Evolutionary conservation across 2,797 vertebrate species (phyloP).

Genomic region (Peromyscus aztecus): DNA sequence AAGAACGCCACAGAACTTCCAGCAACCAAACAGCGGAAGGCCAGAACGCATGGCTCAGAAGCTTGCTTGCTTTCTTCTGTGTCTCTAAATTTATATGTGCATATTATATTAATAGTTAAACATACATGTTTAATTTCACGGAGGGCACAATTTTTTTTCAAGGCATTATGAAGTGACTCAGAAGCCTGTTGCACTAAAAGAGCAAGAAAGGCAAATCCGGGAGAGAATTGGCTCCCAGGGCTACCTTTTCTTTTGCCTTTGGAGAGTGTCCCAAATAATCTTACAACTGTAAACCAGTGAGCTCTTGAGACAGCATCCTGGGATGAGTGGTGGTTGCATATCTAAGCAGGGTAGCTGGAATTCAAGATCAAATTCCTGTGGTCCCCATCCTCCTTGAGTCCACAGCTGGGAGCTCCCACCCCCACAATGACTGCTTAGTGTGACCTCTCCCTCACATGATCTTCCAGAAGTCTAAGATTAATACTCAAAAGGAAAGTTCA

Average conservation of each 20-base stretch:
- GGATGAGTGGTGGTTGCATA: not conserved
- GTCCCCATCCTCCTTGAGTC: not conserved
- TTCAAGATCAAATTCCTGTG: not conserved
- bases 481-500: not conserved
- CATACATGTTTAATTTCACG: not conserved
- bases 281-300: not conserved
- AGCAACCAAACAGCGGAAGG: too few relatives aligned
- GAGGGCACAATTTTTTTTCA: not conserved
- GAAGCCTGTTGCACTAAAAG: not conserved
- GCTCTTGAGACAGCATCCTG: not conserved
- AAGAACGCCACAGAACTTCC: too few relatives aligned
- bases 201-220: not conserved
- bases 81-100: not conserved
- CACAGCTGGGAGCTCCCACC: not conserved
- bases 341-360: conserved; percentile 14
- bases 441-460: not conserved
- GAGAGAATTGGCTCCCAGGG: not conserved
- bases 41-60: too few relatives aligned
- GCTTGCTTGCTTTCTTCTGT: not conserved
- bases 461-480: not conserved
- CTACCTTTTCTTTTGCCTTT: not conserved
- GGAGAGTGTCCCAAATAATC: not conserved
- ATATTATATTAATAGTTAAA: not conserved
- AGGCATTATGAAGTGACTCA: not conserved
- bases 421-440: not conserved